Evolutionary conservation across 2,113 vertebrate species (phyloP).

Genomic region (Megalops atlanticus): DNA sequence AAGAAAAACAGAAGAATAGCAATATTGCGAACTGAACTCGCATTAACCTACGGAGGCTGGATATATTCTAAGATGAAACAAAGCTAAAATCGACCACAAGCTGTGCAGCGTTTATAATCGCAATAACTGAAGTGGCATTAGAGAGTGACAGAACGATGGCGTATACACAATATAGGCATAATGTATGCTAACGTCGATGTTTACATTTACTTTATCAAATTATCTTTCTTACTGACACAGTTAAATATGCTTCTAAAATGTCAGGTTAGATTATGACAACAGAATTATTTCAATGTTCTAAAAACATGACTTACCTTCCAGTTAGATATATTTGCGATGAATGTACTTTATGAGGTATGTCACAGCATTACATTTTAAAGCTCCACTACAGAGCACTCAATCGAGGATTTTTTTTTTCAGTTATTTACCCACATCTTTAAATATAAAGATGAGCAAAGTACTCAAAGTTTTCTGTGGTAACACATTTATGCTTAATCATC

Average conservation of each 20-base stretch:
- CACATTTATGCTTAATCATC: constrained; percentile 77
- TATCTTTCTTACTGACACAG: background rate
- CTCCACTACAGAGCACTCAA: no score
- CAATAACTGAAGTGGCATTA: background rate
- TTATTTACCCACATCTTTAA: background rate
- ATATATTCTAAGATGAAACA: no score
- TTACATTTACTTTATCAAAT: background rate
- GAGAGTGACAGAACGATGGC: background rate
- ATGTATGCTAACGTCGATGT: background rate
- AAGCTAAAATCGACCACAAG: no score
- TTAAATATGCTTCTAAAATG: background rate
- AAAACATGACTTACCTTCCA: no score
- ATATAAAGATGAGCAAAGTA: constrained; percentile 18
- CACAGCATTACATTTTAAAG: background rate
- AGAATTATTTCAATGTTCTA: background rate
- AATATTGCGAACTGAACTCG: no score
- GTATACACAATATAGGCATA: background rate
- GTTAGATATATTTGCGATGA: background rate
- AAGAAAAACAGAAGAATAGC: background rate
- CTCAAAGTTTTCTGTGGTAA: constrained; percentile 40
- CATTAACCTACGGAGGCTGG: no score
- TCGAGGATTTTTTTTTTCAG: background rate
- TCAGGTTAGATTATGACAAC: background rate
- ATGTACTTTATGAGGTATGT: background rate
- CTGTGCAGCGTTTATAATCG: background rate